Base-by-base conservation (phyloP, 2,888 invertebrate species). In the Temnothorax rugatulus region DNA sequence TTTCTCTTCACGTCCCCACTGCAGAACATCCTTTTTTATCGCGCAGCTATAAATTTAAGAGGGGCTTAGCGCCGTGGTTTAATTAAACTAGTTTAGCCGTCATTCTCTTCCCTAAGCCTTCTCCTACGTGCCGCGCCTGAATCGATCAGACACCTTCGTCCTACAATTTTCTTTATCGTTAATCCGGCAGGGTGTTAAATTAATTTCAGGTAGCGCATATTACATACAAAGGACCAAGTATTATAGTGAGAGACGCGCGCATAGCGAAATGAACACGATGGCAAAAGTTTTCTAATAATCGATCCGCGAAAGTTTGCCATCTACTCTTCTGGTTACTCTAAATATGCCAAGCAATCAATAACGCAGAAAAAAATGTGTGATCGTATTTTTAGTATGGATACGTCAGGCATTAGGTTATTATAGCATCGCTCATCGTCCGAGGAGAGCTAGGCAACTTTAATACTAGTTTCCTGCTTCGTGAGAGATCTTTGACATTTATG, bases 81-180 rank as follows among this genome's bases (percentile, higher is more conserved):
- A 93, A 93, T 93, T 92, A 93, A 93, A 93, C 91, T 91, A 89
- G 91, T 87, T 88, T 87, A 87, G 84, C 89, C 89, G 85, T 87
- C 88, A 90, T 88, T 90, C 76, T 86, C 71, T 84, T 74, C 68
- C 82, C 82, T 84, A 81, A 77, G 82, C 50, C 79, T 79, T 83
- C 71, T 59, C 25, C 74, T 84, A 66, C 71, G 64, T 29, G 77
- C 59, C 47, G 59, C 44, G 66, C 68, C 44, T 59, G 73, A 82
- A 89, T 89, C 90, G 87, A 89, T 89, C 57, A 59, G 38, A 68
- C 61, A 52, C 64, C 41, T 52, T 25, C 81, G 66, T 63, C 76
- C 74, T 69, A 81, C 82, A 59, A 76, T 89, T 87, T 87, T 76
- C 83, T 86, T 86, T 82, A 68, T 15, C 64, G 8, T 69, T 69